Base-by-base conservation (phyloP, 2,797 vertebrate genomes). In the Martes flavigula region DNA sequence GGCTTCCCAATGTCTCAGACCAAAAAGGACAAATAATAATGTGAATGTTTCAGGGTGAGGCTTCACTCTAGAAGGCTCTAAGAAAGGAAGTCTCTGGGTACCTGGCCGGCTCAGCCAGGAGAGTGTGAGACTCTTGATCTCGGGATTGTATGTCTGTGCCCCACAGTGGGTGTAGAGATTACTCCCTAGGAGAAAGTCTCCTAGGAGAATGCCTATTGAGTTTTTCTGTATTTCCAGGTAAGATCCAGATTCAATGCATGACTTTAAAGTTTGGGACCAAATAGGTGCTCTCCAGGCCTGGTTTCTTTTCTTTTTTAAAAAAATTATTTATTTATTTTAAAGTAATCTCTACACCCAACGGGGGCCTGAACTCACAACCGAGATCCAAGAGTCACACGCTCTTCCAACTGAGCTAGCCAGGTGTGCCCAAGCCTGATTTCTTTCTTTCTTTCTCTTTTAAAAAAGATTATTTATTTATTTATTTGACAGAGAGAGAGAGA, bases 11-110 rank as follows among this genome's bases (percentile, higher is more conserved):
- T 56, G 30, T 87, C 64, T 81, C 43, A 64, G 51, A 84, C 35
- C 40, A 70, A 97, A 97, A 62, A 88, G 73, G 40, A 35, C 85
- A 94, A 86, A 78, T 18, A 87, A 79, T n/a, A 70, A 62, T 3
- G 6, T 51, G 51, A 35, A 35, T 48, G 15, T 56, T 87, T 93
- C 56, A 89, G 7, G 40, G 38, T 30, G 66, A 88, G 25, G 23
- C 32, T 32, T 73, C 48, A 75, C 40, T 51, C 83, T 60, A 46
- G 46, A 94, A 88, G 43, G 68, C 43, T 60, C 64, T 43, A 78
- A 75, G 72, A 32, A 83, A 51, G 17, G n/a, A 68, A 87, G 46
- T 54, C 66, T 68, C n/a, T 0, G n/a, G 66, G 66, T 1, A 9
- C n/a, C n/a, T 68, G 66, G 66, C 66, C 1, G 20, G 66, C n/a